phyloP scores from a whole-genome alignment of 2,113 vertebrate genomes.

The Cinclus mexicanus region DNA sequence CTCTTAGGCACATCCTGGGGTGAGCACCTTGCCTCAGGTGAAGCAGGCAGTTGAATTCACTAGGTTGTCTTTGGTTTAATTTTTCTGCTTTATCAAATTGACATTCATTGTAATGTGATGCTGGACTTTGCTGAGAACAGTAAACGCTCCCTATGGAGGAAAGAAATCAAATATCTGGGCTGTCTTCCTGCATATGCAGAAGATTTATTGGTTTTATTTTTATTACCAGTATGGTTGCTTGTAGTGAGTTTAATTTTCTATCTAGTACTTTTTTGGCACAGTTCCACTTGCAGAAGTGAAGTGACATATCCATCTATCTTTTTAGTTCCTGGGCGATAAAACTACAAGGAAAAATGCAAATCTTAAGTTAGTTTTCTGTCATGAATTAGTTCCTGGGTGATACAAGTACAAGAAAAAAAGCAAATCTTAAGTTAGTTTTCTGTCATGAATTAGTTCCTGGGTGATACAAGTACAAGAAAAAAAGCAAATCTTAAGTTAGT shows the following conservation, averaged over 20 bases:
- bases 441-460: neutral
- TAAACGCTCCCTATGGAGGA: neutral
- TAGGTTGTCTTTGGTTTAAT: neutral
- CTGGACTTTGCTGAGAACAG: neutral
- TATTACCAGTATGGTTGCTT: neutral
- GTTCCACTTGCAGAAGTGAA: neutral
- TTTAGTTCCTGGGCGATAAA: neutral
- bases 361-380: neutral
- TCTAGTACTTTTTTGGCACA: neutral
- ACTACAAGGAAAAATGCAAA: neutral
- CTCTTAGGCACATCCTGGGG: neutral
- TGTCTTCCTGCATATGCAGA: neutral
- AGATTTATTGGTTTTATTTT: neutral
- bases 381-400: neutral
- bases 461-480: neutral
- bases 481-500: neutral
- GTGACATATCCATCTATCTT: neutral
- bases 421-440: too few relatives aligned
- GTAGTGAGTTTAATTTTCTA: neutral
- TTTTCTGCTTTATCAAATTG: neutral
- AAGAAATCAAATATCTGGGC: neutral
- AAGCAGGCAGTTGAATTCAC: neutral
- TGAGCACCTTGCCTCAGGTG: accelerated
- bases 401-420: neutral
- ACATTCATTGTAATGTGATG: neutral